Evolutionary conservation across 2,888 invertebrate genomes (phyloP).

Genomic region (Leptinotarsa juncta): DNA sequence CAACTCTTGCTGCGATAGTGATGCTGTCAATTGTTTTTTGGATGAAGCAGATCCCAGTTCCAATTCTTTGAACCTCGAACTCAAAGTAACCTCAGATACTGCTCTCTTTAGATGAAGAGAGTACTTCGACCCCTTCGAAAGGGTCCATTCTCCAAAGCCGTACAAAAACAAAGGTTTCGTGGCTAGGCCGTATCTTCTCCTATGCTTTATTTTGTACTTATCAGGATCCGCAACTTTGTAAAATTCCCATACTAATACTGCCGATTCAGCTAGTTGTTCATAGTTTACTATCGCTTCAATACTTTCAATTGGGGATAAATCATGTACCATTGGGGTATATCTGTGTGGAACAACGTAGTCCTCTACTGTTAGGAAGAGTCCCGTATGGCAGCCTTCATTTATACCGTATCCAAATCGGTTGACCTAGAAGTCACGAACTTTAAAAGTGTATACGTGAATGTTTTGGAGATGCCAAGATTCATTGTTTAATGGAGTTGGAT

Average conservation of each 20-base stretch:
- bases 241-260: conserved; percentile 59
- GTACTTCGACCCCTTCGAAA: conserved; percentile 65
- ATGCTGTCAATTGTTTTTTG: conserved; percentile 64
- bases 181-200: conserved; percentile 65
- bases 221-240: conserved; percentile 46
- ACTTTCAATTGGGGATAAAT: conserved; percentile 21
- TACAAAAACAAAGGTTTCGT: conserved; percentile 67
- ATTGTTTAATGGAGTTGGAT: too few relatives aligned
- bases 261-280: conserved; percentile 56
- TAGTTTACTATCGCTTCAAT: conserved; percentile 31
- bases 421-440: conserved; percentile 42
- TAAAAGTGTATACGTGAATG: too few relatives aligned
- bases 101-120: conserved; percentile 66
- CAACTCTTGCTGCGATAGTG: conserved; percentile 66
- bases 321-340: conserved; percentile 36
- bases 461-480: too few relatives aligned
- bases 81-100: conserved; percentile 64
- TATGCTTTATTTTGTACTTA: conserved; percentile 55
- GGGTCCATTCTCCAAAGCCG: conserved; percentile 68
- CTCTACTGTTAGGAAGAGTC: conserved; percentile 63
- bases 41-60: conserved; percentile 65
- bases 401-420: conserved; percentile 67
- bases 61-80: conserved; percentile 61
- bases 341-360: conserved; percentile 51
- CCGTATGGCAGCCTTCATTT: conserved; percentile 66